Percentiles rank a stretch among this genome's conserved stretches.
phyloP scores from a whole-genome alignment of 2,797 vertebrate species.

The Poeciliopsis paucimaculata region DNA sequence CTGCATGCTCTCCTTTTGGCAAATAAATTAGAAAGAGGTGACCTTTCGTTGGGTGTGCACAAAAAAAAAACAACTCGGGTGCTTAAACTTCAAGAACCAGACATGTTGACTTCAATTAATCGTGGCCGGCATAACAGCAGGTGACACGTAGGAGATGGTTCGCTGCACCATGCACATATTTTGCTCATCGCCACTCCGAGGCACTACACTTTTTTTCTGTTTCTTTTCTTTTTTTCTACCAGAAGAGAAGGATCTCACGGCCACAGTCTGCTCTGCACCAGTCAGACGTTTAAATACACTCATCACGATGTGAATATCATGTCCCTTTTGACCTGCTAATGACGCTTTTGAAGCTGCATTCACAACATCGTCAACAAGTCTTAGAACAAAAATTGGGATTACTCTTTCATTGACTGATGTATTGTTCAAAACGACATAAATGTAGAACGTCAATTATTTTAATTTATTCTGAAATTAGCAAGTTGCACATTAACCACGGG shows the following conservation, averaged over 20 bases:
- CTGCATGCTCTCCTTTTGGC: conserved; percentile 57
- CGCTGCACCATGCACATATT: conserved; percentile 51
- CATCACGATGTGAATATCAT: neutral
- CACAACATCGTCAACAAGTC: neutral
- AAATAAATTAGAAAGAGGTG: conserved; percentile 68
- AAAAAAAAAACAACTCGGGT: conserved; percentile 35
- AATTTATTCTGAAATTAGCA: neutral
- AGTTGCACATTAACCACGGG: neutral
- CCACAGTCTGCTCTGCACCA: conserved; percentile 15
- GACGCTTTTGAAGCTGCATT: neutral
- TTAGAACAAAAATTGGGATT: neutral
- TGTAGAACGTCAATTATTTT: neutral
- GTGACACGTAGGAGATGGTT: conserved; percentile 49
- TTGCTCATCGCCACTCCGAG: conserved; percentile 42
- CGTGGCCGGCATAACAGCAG: conserved; percentile 50
- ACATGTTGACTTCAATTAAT: conserved; percentile 69
- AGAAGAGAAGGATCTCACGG: conserved; percentile 19
- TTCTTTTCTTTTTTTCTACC: conserved; percentile 15
- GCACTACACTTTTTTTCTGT: conserved; percentile 34
- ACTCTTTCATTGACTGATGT: no score
- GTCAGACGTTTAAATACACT: neutral
- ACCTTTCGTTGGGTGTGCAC: conserved; percentile 68
- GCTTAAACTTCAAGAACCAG: conserved; percentile 56
- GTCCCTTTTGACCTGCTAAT: neutral
- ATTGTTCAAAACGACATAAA: neutral